A percentile compares a stretch with the other conserved stretches of the same genome.
phyloP scores from a whole-genome alignment of 2,113 vertebrate species.

The Marcusenius ussheri region DNA sequence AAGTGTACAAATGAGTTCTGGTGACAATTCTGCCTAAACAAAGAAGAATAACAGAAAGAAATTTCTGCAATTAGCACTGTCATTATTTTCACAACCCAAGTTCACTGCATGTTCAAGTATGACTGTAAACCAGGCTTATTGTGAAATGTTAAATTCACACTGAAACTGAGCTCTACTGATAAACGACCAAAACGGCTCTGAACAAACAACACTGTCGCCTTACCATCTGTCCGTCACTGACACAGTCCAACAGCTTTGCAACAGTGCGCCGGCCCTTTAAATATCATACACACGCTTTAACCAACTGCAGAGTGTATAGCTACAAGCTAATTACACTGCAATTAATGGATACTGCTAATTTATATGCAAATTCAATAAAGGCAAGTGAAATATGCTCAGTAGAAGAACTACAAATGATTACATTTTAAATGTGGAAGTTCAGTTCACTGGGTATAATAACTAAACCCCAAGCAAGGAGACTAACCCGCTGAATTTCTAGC shows the following conservation, averaged over 20 bases:
- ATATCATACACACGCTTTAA: neutral
- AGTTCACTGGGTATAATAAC: neutral
- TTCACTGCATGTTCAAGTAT: neutral
- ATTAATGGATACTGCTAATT: neutral
- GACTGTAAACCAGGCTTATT: neutral
- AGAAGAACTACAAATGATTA: neutral
- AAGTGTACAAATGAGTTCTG: neutral
- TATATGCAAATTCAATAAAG: neutral
- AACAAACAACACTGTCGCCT: neutral
- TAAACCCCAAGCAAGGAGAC: neutral
- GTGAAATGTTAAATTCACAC: slow-evolving; percentile 6
- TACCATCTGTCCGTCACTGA: neutral
- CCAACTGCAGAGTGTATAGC: neutral
- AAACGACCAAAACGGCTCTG: neutral
- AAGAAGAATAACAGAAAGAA: neutral
- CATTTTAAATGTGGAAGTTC: neutral
- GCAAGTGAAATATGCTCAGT: neutral
- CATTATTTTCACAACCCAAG: neutral
- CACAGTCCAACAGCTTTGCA: neutral
- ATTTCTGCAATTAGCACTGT: neutral
- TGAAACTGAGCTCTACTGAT: neutral
- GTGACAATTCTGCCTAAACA: neutral
- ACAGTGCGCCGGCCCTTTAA: neutral
- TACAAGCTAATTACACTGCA: neutral
- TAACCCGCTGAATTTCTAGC: neutral